A percentile compares a stretch with the other conserved stretches of the same genome.
phyloP scores from a whole-genome alignment of 2,888 invertebrate species.

The Aphidius colemani region DNA sequence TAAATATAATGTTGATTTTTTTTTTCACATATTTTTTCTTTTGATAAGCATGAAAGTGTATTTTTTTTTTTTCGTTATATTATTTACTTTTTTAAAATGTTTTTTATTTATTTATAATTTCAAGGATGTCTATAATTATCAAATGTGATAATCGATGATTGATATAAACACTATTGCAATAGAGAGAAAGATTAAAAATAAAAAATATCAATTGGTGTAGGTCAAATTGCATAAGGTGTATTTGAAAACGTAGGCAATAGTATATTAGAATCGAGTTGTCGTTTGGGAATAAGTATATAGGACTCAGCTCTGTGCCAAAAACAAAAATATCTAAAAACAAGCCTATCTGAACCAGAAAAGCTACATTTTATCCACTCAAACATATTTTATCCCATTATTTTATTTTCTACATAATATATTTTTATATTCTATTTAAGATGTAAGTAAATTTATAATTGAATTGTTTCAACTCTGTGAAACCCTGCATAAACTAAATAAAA shows the following conservation, averaged over 20 bases:
- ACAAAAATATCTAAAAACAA: constrained; percentile 49
- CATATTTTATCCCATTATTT: too few relatives aligned
- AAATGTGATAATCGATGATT: too few relatives aligned
- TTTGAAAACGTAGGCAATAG: constrained; percentile 14
- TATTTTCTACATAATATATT: too few relatives aligned
- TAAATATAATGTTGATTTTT: too few relatives aligned
- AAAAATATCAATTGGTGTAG: constrained; percentile 1
- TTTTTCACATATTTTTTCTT: too few relatives aligned
- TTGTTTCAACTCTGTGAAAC: background rate
- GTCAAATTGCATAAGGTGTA: constrained; percentile 16
- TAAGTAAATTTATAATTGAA: too few relatives aligned
- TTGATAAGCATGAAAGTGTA: too few relatives aligned
- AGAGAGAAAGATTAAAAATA: too few relatives aligned
- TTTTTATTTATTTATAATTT: background rate
- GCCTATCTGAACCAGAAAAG: constrained; percentile 12
- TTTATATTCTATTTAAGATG: too few relatives aligned
- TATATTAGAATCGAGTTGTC: constrained; percentile 7
- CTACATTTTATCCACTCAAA: background rate
- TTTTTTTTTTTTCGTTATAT: too few relatives aligned
- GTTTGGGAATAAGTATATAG: constrained; percentile 42
- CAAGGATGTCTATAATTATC: too few relatives aligned
- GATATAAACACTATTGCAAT: background rate
- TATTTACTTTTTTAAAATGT: background rate
- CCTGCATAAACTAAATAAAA: background rate
- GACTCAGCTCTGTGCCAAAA: constrained; percentile 56